Evolutionary conservation across 2,888 invertebrate genomes (phyloP).

Genomic region (Tetragonula carbonaria): DNA sequence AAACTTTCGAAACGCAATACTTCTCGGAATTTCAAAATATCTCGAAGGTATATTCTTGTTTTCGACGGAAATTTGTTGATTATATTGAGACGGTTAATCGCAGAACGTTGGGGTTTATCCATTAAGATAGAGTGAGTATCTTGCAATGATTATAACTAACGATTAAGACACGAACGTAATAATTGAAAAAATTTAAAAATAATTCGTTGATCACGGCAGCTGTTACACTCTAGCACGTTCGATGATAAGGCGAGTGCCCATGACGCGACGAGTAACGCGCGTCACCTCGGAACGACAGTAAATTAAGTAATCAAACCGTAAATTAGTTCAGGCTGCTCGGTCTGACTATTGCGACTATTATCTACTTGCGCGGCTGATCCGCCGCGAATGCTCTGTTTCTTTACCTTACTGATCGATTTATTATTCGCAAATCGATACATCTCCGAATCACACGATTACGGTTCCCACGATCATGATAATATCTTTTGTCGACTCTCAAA

Average conservation of each 20-base stretch:
- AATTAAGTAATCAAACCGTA: constrained; percentile 49
- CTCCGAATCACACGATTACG: neutral
- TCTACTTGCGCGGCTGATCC: constrained; percentile 42
- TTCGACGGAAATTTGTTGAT: too few species aligned
- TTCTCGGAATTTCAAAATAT: too few species aligned
- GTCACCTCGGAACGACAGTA: constrained; percentile 13
- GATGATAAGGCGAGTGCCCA: constrained; percentile 2
- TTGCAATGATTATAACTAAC: too few species aligned
- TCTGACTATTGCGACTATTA: constrained; percentile 28
- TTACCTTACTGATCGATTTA: neutral
- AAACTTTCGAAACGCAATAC: too few species aligned
- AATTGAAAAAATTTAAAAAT: too few species aligned
- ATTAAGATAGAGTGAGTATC: too few species aligned
- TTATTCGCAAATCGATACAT: neutral
- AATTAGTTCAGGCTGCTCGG: constrained; percentile 54
- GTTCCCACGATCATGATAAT: neutral
- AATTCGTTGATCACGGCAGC: neutral
- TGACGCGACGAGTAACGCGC: constrained; percentile 4
- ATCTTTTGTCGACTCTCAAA: neutral
- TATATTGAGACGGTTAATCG: too few species aligned
- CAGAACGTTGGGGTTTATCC: too few species aligned
- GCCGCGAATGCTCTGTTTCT: constrained; percentile 4
- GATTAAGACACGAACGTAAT: too few species aligned
- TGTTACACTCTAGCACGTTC: neutral
- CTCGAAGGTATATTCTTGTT: too few species aligned